Evolutionary conservation across 2,113 vertebrate genomes (phyloP).

Genomic region (Engraulis encrasicolus): DNA sequence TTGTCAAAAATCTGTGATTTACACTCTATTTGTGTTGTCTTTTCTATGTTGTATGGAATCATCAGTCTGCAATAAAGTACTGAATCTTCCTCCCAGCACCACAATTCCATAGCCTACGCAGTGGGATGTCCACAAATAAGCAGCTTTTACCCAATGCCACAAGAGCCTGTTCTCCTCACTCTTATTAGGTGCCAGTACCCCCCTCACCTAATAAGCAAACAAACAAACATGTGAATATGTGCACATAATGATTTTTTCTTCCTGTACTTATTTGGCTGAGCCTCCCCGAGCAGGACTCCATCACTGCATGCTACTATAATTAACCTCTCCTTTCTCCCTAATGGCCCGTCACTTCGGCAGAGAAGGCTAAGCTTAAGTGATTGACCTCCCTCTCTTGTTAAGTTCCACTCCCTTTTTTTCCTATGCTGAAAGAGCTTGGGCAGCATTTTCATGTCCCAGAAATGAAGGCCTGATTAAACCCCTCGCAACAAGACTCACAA

Average conservation of each 20-base stretch:
- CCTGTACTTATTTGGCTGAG: conserved; percentile 14
- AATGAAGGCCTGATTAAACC: conserved; percentile 56
- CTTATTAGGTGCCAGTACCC: conserved; percentile 15
- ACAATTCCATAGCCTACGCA: conserved; percentile 24
- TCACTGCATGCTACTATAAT: conserved; percentile 34
- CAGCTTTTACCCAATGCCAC: background rate
- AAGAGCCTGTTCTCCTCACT: too few relatives aligned
- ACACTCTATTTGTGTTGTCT: too few relatives aligned
- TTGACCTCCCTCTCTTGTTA: conserved; percentile 26
- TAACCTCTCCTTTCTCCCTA: conserved; percentile 1
- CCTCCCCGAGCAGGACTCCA: conserved; percentile 25
- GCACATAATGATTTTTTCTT: background rate
- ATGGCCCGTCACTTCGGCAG: conserved; percentile 11
- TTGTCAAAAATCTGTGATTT: too few relatives aligned
- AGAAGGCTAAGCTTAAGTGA: conserved; percentile 19
- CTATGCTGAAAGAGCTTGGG: conserved; percentile 51
- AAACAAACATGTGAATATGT: conserved; percentile 24
- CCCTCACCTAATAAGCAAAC: background rate
- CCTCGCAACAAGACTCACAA: conserved; percentile 29
- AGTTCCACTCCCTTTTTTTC: conserved; percentile 23
- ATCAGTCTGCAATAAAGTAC: conserved; percentile 44
- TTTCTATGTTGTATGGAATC: too few relatives aligned
- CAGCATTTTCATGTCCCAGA: conserved; percentile 62
- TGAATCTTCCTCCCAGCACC: conserved; percentile 34
- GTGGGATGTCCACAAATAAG: conserved; percentile 27